phyloP scores from a whole-genome alignment of 2,888 invertebrate genomes.

The Agrotis exclamationis region DNA sequence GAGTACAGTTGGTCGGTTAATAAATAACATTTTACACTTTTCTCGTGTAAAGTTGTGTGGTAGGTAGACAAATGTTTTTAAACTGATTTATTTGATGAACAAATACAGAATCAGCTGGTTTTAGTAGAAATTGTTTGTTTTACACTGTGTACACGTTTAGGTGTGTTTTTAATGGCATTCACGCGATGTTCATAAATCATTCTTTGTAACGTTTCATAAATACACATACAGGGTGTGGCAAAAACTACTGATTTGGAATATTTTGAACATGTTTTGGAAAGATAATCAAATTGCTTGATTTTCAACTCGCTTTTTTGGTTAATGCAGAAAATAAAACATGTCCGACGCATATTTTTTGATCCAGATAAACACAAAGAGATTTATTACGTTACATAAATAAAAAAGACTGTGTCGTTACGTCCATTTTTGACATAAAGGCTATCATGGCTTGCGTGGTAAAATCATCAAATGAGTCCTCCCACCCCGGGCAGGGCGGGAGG shows the following conservation, averaged over 20 bases:
- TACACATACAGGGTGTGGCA: not conserved
- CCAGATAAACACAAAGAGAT: too few relatives aligned
- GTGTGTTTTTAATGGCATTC: constrained; percentile 6
- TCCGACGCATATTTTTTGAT: too few relatives aligned
- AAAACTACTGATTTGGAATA: not conserved
- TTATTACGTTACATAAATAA: too few relatives aligned
- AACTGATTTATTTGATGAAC: constrained; percentile 30
- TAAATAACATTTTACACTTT: constrained; percentile 33
- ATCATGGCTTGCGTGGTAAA: too few relatives aligned
- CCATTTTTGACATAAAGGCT: too few relatives aligned
- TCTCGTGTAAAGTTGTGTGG: constrained; percentile 24
- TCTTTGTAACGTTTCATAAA: not conserved
- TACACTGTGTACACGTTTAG: constrained; percentile 1
- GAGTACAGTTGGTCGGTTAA: constrained; percentile 36
- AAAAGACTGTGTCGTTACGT: too few relatives aligned
- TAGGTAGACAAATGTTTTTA: constrained; percentile 16
- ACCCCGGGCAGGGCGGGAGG: too few relatives aligned
- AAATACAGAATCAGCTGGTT: constrained; percentile 28
- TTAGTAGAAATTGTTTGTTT: constrained; percentile 17
- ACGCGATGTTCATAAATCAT: constrained; percentile 10
- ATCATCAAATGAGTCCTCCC: too few relatives aligned
- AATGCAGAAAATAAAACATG: too few relatives aligned
- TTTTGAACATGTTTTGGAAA: too few relatives aligned
- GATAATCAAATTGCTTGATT: too few relatives aligned
- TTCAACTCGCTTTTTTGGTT: too few relatives aligned